Conservation (phyloP, 2,888 invertebrate genomes). For the Leucozona laternaria region DNA sequence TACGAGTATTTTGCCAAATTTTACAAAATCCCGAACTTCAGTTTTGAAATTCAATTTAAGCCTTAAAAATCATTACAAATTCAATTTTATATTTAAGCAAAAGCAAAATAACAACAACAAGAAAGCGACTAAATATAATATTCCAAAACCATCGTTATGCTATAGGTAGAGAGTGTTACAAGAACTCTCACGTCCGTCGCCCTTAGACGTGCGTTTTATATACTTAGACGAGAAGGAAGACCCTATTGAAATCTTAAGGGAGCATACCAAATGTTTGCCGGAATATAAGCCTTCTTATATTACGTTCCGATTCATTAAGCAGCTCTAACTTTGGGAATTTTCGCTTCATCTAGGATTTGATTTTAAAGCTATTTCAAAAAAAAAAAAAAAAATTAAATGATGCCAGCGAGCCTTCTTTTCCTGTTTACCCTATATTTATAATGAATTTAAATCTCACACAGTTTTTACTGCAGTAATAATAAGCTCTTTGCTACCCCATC, state of each 20-base stretch:
- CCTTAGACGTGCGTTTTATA: conserved; percentile 19
- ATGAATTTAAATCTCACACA: conserved; percentile 57
- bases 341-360: conserved; percentile 38
- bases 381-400: not conserved
- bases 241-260: not conserved
- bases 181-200: conserved; percentile 21
- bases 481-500: not conserved
- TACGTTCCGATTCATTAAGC: conserved; percentile 30
- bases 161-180: not conserved
- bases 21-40: conserved; percentile 15
- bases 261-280: not conserved
- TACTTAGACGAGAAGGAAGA: not conserved
- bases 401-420: not conserved
- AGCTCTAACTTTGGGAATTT: conserved; percentile 16
- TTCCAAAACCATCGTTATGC: conserved; percentile 19
- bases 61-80: conserved; percentile 38
- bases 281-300: conserved; percentile 25
- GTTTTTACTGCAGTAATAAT: conserved; percentile 50
- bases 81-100: conserved; percentile 19
- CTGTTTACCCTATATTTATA: conserved; percentile 30
- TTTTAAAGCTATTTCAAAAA: conserved; percentile 13
- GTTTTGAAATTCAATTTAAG: conserved; percentile 31
- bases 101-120: conserved; percentile 5
- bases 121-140: conserved; percentile 5
- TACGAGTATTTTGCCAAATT: not conserved